Base-by-base conservation (phyloP, 2,888 invertebrate genomes). In the Standfussiana lucernea region DNA sequence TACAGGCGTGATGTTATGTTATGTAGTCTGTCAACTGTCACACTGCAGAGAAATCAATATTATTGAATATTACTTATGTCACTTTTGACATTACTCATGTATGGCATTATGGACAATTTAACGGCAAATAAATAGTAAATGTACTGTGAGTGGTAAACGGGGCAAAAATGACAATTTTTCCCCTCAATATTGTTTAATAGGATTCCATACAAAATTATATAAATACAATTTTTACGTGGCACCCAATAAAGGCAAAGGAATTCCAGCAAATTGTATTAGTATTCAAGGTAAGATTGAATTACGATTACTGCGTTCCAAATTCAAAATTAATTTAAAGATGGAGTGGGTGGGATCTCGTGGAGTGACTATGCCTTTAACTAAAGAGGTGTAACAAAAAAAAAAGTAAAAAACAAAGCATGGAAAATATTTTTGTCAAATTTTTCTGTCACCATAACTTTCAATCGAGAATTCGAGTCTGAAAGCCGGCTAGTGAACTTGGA, bases 401-500 rank as follows among this genome's bases (percentile, higher is more conserved):
- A 15, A 32, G 40, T 32, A 37, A 32, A 47, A 45, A 66, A 76
- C 6, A 45, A 15, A 3, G 2, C 0, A 35, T 24, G 24, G 40
- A 69, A 69, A 28, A 61, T 37, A 47, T n/a, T 37, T 62, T 15
- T 28, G 28, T n/a, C n/a, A n/a, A n/a, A n/a, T n/a, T n/a, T n/a
- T n/a, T n/a, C 1, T 37, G 28, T 40, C 40, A 50, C 35, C 21
- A 35, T 40, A 28, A 21, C 66, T 42, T 79, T 37, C 10, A 56
- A 42, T 1, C 2, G 40, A 79, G 8, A 65, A 56, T 37, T 1
- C 2, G 40, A 79, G 8, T 59, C 64, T 47, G 35, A 42, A 74
- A 40, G 35, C 45, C 1, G 32, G 32, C 40, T 32, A 42, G 37
- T 2, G 8, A 37, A 61, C n/a, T 75, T 81, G 79, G 82, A 56